phyloP scores from a whole-genome alignment of 1,140 invertebrate genomes.

The Aphidius gifuensis region DNA sequence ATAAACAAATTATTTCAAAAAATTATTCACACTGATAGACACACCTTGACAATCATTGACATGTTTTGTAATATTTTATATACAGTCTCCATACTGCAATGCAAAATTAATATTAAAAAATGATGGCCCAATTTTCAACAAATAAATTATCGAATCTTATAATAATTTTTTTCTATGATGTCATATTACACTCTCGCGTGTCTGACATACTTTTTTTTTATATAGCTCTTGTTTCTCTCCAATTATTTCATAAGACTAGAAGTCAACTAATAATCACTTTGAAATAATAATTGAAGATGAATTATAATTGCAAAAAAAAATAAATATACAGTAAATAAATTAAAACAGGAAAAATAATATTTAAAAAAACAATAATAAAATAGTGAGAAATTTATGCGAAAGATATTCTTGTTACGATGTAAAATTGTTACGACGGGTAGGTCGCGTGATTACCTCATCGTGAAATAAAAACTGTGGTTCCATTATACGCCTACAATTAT shows the following conservation, averaged over 20 bases:
- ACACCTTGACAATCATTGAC: constrained; percentile 15
- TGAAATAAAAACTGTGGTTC: constrained; percentile 26
- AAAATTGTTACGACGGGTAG: constrained; percentile 21
- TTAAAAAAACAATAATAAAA: constrained; percentile 7
- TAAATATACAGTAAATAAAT: too few relatives aligned
- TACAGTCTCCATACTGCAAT: too few relatives aligned
- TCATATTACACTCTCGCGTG: too few relatives aligned
- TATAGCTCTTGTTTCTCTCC: neutral
- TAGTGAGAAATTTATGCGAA: neutral
- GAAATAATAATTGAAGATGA: constrained; percentile 19
- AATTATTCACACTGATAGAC: constrained; percentile 3
- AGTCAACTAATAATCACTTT: constrained; percentile 10
- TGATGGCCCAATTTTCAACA: too few relatives aligned
- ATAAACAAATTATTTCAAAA: too few relatives aligned
- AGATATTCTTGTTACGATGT: constrained; percentile 16
- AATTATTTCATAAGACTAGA: constrained; percentile 16
- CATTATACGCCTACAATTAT: constrained; percentile 30
- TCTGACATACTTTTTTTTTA: neutral
- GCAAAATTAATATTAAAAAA: too few relatives aligned
- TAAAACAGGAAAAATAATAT: neutral
- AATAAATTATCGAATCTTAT: too few relatives aligned
- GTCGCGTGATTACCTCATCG: constrained; percentile 24
- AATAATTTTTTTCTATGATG: too few relatives aligned
- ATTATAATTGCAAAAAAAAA: neutral
- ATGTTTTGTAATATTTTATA: neutral